Percentiles rank a stretch among this genome's conserved stretches.
These are phyloP conservation scores for Pedetes capensis DNA, from an alignment of 2,113 vertebrate species.

Conservation along the genomic window DNA sequence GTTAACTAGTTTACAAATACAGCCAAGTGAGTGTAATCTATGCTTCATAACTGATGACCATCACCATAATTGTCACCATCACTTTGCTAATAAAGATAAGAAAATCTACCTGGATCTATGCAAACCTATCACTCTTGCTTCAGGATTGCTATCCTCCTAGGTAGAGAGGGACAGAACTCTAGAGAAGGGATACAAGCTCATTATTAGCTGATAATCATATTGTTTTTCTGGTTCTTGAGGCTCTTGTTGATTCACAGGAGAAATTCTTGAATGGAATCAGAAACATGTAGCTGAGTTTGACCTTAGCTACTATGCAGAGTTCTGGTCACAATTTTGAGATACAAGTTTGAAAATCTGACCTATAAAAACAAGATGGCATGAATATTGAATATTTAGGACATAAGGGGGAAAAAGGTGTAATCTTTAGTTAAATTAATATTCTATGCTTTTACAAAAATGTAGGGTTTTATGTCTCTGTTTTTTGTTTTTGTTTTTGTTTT, in stretches of 20 bases:
- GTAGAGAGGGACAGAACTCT: background rate
- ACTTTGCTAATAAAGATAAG: background rate
- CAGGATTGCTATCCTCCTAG: background rate
- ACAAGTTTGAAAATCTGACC: background rate
- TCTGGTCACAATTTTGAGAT: background rate
- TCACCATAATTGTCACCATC: background rate
- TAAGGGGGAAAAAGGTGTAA: background rate
- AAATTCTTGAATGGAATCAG: background rate
- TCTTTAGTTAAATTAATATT: background rate
- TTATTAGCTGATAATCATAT: background rate
- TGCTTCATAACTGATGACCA: background rate
- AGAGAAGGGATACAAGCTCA: background rate
- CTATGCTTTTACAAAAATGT: background rate
- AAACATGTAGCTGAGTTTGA: background rate
- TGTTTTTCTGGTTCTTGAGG: background rate
- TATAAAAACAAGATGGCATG: background rate
- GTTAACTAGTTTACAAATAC: background rate
- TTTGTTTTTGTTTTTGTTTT: background rate
- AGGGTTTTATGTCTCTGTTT: background rate
- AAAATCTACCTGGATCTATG: background rate
- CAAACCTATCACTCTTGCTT: background rate
- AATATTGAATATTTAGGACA: background rate
- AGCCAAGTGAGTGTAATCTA: too few species aligned
- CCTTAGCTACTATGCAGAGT: background rate
- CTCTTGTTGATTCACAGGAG: background rate